phyloP scores from a whole-genome alignment of 2,113 vertebrate species.

The human region DNA sequence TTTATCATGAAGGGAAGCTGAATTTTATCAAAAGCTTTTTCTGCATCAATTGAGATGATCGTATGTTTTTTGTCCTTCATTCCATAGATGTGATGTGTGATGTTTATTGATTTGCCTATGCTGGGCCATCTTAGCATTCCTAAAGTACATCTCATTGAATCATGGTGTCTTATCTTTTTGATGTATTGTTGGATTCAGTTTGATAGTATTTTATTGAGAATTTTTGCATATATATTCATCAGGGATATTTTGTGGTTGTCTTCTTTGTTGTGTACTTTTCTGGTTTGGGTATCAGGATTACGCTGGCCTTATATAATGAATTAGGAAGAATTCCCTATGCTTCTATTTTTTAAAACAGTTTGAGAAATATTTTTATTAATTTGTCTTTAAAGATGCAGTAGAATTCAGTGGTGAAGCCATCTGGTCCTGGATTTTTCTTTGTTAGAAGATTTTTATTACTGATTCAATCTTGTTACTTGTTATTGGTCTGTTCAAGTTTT shows the following conservation, averaged over 20 bases:
- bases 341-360: neutral
- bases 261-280: neutral
- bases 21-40: neutral
- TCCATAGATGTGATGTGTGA: neutral
- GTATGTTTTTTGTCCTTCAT: neutral
- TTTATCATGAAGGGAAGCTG: neutral
- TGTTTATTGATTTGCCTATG: neutral
- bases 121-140: neutral
- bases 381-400: neutral
- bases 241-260: neutral
- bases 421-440: neutral
- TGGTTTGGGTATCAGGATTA: neutral
- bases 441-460: neutral
- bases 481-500: neutral
- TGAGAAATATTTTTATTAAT: neutral
- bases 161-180: neutral
- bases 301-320: neutral
- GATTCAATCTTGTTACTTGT: neutral
- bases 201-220: neutral
- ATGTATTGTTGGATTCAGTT: neutral
- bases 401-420: neutral
- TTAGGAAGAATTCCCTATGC: neutral
- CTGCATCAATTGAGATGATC: neutral
- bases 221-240: neutral
- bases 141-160: neutral